These are phyloP conservation scores for Campoplex nolae DNA, from an alignment of 2,888 invertebrate species.

Conservation along the genomic window DNA sequence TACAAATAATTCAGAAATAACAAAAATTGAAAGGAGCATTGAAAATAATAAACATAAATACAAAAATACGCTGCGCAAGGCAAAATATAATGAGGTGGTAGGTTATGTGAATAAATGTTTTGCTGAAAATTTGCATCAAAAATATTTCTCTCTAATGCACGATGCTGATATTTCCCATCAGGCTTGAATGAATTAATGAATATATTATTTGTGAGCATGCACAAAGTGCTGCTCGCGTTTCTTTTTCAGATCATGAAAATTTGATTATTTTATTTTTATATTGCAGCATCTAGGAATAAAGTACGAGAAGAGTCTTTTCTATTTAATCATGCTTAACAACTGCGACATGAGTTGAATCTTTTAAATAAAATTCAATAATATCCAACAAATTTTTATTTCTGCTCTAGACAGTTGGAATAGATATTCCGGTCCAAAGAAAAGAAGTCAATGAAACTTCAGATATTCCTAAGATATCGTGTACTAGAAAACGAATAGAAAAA, in stretches of 20 bases:
- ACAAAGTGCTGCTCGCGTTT: neutral
- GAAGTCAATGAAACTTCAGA: neutral
- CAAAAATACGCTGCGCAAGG: neutral
- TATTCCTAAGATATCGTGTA: neutral
- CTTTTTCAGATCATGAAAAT: neutral
- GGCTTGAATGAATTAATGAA: neutral
- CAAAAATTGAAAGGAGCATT: neutral
- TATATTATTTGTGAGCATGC: neutral
- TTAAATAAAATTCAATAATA: neutral
- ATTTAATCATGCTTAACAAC: neutral
- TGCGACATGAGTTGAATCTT: neutral
- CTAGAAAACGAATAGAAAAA: neutral
- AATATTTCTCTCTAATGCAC: neutral
- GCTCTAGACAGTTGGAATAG: neutral
- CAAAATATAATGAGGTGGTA: neutral
- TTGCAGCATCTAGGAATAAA: too few relatives aligned
- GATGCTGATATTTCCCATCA: neutral
- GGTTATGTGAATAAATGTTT: neutral
- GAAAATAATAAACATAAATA: neutral
- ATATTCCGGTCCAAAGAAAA: neutral
- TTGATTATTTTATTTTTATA: neutral
- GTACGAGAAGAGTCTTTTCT: neutral
- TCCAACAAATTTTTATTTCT: neutral
- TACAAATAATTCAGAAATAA: neutral
- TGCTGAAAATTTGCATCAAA: neutral